Evolutionary conservation across 2,888 invertebrate species (phyloP).

Genomic region (Rotaria socialis): DNA sequence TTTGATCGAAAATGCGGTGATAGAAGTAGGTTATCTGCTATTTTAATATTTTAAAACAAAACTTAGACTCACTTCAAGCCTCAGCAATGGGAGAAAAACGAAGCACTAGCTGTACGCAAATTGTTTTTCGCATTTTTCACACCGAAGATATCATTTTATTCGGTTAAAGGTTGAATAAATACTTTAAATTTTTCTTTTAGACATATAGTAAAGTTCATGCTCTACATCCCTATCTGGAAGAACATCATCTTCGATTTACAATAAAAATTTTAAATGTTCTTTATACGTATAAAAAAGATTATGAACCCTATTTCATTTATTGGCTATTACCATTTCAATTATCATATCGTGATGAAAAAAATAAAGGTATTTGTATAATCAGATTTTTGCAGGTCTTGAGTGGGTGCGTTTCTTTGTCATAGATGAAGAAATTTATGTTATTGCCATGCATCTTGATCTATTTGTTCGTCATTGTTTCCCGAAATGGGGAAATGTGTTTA

Average conservation of each 20-base stretch:
- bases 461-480: constrained; percentile 56
- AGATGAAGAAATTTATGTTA: constrained; percentile 57
- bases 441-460: constrained; percentile 59
- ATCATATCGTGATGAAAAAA: constrained; percentile 51
- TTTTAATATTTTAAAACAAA: too few species aligned
- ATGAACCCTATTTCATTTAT: constrained; percentile 56
- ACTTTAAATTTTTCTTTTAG: constrained; percentile 49
- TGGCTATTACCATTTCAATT: constrained; percentile 59
- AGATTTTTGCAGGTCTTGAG: neutral
- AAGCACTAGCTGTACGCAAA: too few species aligned
- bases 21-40: constrained; percentile 49
- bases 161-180: too few species aligned
- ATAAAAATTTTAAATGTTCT: constrained; percentile 56
- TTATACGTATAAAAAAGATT: constrained; percentile 57
- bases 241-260: constrained; percentile 54
- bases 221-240: constrained; percentile 53
- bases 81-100: too few species aligned
- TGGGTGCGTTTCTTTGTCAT: constrained; percentile 39
- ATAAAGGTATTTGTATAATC: constrained; percentile 47
- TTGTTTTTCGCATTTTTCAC: too few species aligned
- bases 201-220: constrained; percentile 55
- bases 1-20: constrained; percentile 58
- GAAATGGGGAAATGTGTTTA: constrained; percentile 55
- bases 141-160: too few species aligned
- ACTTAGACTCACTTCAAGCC: too few species aligned